Conservation (phyloP, 2,113 vertebrate genomes). For the Perccottus glenii region DNA sequence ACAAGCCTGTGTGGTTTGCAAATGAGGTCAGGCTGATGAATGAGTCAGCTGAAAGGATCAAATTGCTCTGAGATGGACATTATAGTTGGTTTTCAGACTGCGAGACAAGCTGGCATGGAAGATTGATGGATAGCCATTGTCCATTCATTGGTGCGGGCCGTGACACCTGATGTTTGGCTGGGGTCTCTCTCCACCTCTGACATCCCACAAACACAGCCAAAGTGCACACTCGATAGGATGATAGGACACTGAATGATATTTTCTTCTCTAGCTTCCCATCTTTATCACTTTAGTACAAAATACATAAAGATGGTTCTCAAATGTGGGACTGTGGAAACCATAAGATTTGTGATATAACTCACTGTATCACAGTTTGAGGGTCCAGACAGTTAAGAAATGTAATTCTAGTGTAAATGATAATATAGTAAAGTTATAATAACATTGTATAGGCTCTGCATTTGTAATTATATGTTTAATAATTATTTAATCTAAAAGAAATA, state of each 20-base stretch:
- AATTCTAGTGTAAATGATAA: too few relatives aligned
- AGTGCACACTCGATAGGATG: slow-evolving; percentile 56
- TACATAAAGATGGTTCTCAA: slow-evolving; percentile 7
- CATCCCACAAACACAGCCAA: slow-evolving; percentile 56
- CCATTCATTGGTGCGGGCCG: slow-evolving; percentile 71
- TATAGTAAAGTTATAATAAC: too few relatives aligned
- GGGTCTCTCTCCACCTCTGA: slow-evolving; percentile 58
- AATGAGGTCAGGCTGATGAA: slow-evolving; percentile 76
- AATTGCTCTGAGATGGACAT: slow-evolving; percentile 78
- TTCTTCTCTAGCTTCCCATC: slow-evolving; percentile 64
- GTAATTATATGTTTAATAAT: too few relatives aligned
- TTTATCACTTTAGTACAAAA: slow-evolving; percentile 50
- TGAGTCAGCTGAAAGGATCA: slow-evolving; percentile 71
- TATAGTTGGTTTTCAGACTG: slow-evolving; percentile 68
- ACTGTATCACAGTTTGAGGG: too few relatives aligned
- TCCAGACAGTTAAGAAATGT: too few relatives aligned
- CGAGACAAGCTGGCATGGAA: slow-evolving; percentile 71
- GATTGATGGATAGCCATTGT: slow-evolving; percentile 80
- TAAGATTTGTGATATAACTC: too few relatives aligned
- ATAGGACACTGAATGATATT: slow-evolving; percentile 73
- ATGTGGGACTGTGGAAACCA: not conserved
- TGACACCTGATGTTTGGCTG: slow-evolving; percentile 73
- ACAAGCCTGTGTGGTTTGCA: slow-evolving; percentile 59
- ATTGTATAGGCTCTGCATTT: too few relatives aligned
- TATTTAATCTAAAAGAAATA: too few relatives aligned